Evolutionary conservation across 2,113 vertebrate species (phyloP).

Genomic region (Mus pahari): DNA sequence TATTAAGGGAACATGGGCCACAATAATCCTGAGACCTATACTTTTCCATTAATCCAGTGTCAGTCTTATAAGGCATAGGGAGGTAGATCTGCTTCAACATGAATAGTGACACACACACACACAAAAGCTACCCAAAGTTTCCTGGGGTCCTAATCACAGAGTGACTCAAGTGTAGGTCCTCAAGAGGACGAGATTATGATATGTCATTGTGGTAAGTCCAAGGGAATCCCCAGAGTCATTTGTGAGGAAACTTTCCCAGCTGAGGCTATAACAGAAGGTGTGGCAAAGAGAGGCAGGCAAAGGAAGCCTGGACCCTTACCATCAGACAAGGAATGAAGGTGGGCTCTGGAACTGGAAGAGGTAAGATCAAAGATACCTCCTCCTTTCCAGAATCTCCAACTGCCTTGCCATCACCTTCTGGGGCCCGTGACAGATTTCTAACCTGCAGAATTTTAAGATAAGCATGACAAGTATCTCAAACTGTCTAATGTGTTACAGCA

Average conservation of each 20-base stretch:
- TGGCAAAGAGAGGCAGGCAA: neutral
- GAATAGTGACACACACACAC: neutral
- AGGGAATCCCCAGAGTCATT: neutral
- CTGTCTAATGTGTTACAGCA: neutral
- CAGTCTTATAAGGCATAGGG: neutral
- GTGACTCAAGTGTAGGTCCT: neutral
- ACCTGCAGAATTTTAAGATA: neutral
- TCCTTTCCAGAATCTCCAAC: neutral
- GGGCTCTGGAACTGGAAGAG: neutral
- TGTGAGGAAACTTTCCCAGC: neutral
- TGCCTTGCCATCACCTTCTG: neutral
- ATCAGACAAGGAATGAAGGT: neutral
- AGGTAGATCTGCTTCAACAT: neutral
- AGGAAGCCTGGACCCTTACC: neutral
- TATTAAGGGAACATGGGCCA: neutral
- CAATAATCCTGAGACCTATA: neutral
- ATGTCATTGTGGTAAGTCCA: neutral
- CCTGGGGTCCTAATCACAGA: neutral
- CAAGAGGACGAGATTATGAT: neutral
- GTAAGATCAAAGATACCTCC: neutral
- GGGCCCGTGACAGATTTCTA: neutral
- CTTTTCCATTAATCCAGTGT: neutral
- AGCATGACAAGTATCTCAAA: neutral
- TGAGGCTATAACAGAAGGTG: neutral
- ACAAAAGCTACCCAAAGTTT: neutral